Base-by-base conservation (phyloP, 2,888 invertebrate species). In the Cerastoderma edule region DNA sequence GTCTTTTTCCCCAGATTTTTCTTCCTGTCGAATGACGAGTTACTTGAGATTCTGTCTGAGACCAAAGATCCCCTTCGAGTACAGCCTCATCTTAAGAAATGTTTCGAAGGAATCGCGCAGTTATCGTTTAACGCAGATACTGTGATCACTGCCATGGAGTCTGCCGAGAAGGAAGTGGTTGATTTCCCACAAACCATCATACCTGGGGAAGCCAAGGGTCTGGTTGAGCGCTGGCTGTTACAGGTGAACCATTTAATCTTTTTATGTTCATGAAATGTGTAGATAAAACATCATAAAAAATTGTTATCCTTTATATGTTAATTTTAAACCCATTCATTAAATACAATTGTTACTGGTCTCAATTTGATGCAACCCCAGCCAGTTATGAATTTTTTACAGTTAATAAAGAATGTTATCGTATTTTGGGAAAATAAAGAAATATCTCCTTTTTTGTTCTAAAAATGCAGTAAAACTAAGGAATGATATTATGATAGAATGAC, bases 31-130 rank as follows among this genome's bases (percentile, higher is more conserved):
- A 93, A 92, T 80, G 92, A 92, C 79, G 92, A 93, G 73, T 83
- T 93, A 50, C 75, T 93, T 82, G 93, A 92, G 82, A 93, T 93
- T 33, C 83, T 93, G 32, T 92, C 92, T 2, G 92, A 92, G 80
- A 93, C 92, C 13, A 92, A 92, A 72, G 93, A 93, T 80, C 93
- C 93, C 4, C 85, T 92, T 5, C 85, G 93, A 33, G 92, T 93
- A 10, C 92, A 92, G 84, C 92, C 92, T n/a, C 92, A 93, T 78
- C 82, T 93, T 30, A 92, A 92, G 86, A 92, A 93, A 74, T 92
- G 92, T 78, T 93, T 93, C 72, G 93, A 93, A 81, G 92, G 93
- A 32, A 92, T 93, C 46, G 89, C 89, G 0, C 88, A 91, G 80
- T 83, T 93, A 68, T 86, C 86, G 67, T 92, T 93, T 72, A 87